phyloP scores from a whole-genome alignment of 2,797 vertebrate species.

The Schizothorax lantsangensis region DNA sequence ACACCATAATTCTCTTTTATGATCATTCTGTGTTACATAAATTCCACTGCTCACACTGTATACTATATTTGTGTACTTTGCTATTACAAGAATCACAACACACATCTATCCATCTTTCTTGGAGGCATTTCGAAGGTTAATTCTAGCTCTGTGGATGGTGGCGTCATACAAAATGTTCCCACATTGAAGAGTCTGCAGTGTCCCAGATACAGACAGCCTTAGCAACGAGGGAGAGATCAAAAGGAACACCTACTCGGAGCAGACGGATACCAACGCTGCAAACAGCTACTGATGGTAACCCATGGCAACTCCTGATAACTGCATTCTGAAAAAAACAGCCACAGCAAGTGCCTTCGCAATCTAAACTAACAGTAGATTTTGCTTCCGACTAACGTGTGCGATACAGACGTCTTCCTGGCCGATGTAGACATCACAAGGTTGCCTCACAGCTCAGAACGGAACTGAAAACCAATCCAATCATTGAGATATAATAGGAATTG shows the following conservation, averaged over 20 bases:
- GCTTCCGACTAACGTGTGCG: constrained; percentile 8
- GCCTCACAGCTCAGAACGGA: constrained; percentile 23
- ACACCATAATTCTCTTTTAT: constrained; percentile 1
- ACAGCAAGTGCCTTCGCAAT: constrained; percentile 28
- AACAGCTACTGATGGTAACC: constrained; percentile 58
- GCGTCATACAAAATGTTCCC: constrained; percentile 57
- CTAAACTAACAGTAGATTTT: constrained; percentile 41
- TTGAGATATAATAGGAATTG: constrained; percentile 40
- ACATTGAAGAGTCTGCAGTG: constrained; percentile 63
- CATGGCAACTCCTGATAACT: constrained; percentile 59
- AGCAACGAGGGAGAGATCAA: constrained; percentile 63
- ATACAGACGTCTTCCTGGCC: not conserved
- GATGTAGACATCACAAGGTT: constrained; percentile 19
- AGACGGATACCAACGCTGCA: constrained; percentile 53
- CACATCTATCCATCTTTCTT: constrained; percentile 13
- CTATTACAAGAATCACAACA: constrained; percentile 19
- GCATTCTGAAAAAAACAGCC: constrained; percentile 49
- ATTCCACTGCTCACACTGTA: not conserved
- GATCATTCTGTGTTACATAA: not conserved
- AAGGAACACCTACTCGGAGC: constrained; percentile 65
- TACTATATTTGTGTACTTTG: not conserved
- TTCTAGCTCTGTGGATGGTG: constrained; percentile 47
- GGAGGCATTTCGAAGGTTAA: constrained; percentile 47
- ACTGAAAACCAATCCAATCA: constrained; percentile 33
- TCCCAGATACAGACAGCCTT: constrained; percentile 66